A percentile compares a stretch with the other conserved stretches of the same genome.
Conservation (phyloP, 2,113 vertebrate genomes). For the Myiopsitta monachus region DNA sequence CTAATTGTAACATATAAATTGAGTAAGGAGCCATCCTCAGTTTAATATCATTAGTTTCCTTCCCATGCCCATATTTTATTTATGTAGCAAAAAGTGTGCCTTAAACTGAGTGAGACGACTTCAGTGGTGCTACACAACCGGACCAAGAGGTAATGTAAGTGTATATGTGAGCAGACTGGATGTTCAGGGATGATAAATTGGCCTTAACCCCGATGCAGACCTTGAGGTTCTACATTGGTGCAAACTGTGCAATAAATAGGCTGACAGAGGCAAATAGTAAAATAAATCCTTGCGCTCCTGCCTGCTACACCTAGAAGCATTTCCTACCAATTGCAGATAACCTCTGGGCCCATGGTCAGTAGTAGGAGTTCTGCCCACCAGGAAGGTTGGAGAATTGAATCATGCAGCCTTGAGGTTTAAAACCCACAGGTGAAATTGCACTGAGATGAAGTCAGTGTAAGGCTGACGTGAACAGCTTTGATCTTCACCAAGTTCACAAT, state of each 20-base stretch:
- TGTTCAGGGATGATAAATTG: background rate
- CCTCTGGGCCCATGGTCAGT: background rate
- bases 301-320: background rate
- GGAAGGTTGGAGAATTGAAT: background rate
- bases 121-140: background rate
- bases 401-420: background rate
- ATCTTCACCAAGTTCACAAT: background rate
- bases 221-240: background rate
- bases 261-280: background rate
- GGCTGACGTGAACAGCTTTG: background rate
- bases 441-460: background rate
- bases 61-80: background rate
- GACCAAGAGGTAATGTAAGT: background rate
- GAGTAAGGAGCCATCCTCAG: background rate
- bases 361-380: background rate
- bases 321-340: background rate
- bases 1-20: background rate
- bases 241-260: background rate
- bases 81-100: background rate
- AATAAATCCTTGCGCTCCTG: background rate
- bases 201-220: background rate
- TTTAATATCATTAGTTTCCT: background rate
- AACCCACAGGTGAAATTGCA: background rate
- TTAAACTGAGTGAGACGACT: background rate
- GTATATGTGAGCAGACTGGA: background rate